Evolutionary conservation across 2,113 vertebrate genomes (phyloP), one percentile per base, ranked within the genome.

Genomic region (Toxotes chatareus): DNA sequence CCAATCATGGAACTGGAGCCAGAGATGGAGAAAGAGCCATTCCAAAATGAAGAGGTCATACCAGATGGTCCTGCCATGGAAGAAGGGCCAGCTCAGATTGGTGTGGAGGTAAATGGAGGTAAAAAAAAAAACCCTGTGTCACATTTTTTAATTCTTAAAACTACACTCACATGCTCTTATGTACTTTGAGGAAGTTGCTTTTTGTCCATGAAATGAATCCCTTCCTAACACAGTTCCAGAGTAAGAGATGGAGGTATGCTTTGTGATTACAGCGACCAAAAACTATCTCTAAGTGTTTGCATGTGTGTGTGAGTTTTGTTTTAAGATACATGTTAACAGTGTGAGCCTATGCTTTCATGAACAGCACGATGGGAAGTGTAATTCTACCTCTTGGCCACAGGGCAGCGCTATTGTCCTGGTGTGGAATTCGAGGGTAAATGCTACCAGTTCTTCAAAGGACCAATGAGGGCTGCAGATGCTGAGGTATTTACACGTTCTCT

Each of bases 361-460:
- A 4, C 40, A 40, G 31, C 5, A 17, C 69, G 5, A n/a, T 14
- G 23, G 12, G 31, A 34, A 62, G 66, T 49, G 34, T 3, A 72
- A 60, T 84, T 51, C 32, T 2, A 1, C 19, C 1, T 80, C 76
- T 46, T 27, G 23, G 65, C 86, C 91, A 92, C 83, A 82, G 68
- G 61, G 76, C 0, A 5, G 87, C 1, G 59, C 78, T 36, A 1
- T 78, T 94, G 73, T 60, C 12, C 44, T 16, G 88, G 89, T 34
- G 62, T 92, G 8, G 3, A 76, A 1, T 53, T 80, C 0, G 59
- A 74, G 31, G 73, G 63, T 42, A 91, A 76, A 72, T 90, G 92
- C 75, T 93, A 90, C 56, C 73, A 73, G 83, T 93, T 92, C 84
- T 91, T 92, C 57, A 73, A 1, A 27, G 64, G 1, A 17, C 82